phyloP scores from a whole-genome alignment of 2,113 vertebrate genomes.

The Trinectes maculatus region DNA sequence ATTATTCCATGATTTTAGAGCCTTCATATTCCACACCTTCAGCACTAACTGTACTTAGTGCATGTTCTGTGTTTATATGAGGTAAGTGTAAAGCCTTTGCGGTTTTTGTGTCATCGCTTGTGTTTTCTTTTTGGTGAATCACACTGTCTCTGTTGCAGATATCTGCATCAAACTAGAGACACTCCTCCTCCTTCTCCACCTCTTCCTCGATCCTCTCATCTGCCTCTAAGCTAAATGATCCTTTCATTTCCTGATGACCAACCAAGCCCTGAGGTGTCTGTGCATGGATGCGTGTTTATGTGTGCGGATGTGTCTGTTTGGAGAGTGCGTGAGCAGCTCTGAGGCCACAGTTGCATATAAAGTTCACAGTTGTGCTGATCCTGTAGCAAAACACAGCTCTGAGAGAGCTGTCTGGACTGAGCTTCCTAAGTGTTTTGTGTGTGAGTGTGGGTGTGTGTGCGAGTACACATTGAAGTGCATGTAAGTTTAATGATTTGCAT shows the following conservation, averaged over 20 bases:
- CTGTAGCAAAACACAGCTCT: conserved; percentile 87
- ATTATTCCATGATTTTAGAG: no score
- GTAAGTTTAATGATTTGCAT: conserved; percentile 23
- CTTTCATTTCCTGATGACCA: conserved; percentile 94
- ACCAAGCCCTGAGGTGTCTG: conserved; percentile 85
- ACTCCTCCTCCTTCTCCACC: conserved; percentile 57
- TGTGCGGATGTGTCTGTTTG: conserved; percentile 39
- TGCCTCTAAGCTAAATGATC: conserved; percentile 89
- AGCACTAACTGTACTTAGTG: no score
- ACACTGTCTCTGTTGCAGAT: conserved; percentile 43
- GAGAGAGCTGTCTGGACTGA: conserved; percentile 85
- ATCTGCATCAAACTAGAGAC: conserved; percentile 57
- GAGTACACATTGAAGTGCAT: neutral
- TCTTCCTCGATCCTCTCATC: conserved; percentile 66
- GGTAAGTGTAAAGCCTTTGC: conserved; percentile 38
- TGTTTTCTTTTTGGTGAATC: conserved; percentile 43
- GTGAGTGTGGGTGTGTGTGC: conserved; percentile 20
- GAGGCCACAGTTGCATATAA: conserved; percentile 79
- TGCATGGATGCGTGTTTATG: conserved; percentile 46
- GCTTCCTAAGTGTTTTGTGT: conserved; percentile 77
- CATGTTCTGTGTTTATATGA: neutral
- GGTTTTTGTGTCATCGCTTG: conserved; percentile 34
- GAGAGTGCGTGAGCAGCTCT: conserved; percentile 59
- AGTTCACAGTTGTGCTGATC: conserved; percentile 92
- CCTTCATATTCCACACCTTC: no score